phyloP scores from a whole-genome alignment of 2,888 invertebrate species.

The Orthosia incerta region DNA sequence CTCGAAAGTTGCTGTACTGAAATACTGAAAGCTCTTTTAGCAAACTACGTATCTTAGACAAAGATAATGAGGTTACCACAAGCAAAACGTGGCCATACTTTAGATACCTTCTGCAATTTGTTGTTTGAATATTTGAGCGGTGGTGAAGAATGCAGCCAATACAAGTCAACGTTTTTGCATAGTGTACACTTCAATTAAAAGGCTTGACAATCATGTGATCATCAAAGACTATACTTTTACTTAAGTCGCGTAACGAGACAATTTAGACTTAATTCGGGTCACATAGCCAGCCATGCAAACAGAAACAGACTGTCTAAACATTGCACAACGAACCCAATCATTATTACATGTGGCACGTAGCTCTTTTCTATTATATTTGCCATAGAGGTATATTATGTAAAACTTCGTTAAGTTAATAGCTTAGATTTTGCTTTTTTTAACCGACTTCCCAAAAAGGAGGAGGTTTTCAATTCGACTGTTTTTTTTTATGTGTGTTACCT shows the following conservation, averaged over 20 bases:
- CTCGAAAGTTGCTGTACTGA: neutral
- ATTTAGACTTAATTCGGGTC: slow-evolving; percentile 39
- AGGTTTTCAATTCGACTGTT: too few species aligned
- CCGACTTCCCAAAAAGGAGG: too few species aligned
- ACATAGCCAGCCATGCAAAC: slow-evolving; percentile 30
- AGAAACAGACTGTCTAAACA: slow-evolving; percentile 18
- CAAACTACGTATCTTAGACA: neutral
- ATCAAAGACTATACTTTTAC: slow-evolving; percentile 15
- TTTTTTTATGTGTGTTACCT: too few species aligned
- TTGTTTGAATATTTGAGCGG: neutral
- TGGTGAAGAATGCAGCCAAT: neutral
- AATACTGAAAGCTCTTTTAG: slow-evolving; percentile 17
- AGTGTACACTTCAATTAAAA: slow-evolving; percentile 1
- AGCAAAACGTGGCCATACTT: slow-evolving; percentile 1
- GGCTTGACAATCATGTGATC: slow-evolving; percentile 2
- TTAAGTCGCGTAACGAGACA: slow-evolving; percentile 22
- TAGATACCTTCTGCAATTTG: neutral
- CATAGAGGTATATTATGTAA: neutral
- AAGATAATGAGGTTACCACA: slow-evolving; percentile 8
- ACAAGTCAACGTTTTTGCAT: neutral
- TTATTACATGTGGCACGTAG: neutral
- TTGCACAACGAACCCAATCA: slow-evolving; percentile 12
- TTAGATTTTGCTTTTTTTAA: too few species aligned
- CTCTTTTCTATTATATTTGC: neutral
- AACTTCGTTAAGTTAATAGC: neutral